Evolutionary conservation across 2,113 vertebrate species (phyloP).

Genomic region (Daboia siamensis): DNA sequence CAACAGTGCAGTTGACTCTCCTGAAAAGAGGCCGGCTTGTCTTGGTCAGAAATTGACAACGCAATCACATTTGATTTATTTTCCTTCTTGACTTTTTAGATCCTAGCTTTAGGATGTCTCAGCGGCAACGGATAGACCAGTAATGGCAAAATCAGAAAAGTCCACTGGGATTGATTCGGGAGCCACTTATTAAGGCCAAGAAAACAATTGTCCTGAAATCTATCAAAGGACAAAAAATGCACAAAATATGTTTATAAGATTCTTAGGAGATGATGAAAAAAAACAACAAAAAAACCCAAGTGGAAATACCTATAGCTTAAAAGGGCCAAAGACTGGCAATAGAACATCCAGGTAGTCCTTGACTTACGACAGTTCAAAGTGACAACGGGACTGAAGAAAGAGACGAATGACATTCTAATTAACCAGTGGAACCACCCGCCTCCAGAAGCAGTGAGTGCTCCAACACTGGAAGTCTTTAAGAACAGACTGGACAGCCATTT

Average conservation of each 20-base stretch:
- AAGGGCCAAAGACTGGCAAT: not conserved
- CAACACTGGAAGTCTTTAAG: no score
- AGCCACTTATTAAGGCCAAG: constrained; percentile 36
- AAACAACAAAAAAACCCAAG: not conserved
- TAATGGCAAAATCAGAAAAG: constrained; percentile 20
- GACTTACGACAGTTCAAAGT: not conserved
- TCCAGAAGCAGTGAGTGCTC: no score
- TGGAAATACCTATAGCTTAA: not conserved
- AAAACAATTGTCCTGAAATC: constrained; percentile 4
- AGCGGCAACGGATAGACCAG: constrained; percentile 20
- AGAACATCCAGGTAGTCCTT: not conserved
- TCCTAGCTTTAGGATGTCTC: constrained; percentile 9
- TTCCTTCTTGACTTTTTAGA: constrained; percentile 38
- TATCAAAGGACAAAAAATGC: not conserved
- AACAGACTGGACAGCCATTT: no score
- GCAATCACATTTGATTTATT: constrained; percentile 47
- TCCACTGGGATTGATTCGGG: constrained; percentile 42
- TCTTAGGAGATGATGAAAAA: not conserved
- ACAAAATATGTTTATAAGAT: constrained; percentile 14
- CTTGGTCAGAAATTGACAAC: constrained; percentile 34
- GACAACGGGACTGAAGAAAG: not conserved
- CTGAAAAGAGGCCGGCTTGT: constrained; percentile 22
- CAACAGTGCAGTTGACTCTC: constrained; percentile 19
- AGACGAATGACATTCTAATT: not conserved
- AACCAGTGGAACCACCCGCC: no score